These are phyloP conservation scores for Coturnix japonica DNA, from an alignment of 2,113 vertebrate genomes.

Conservation along the genomic window DNA sequence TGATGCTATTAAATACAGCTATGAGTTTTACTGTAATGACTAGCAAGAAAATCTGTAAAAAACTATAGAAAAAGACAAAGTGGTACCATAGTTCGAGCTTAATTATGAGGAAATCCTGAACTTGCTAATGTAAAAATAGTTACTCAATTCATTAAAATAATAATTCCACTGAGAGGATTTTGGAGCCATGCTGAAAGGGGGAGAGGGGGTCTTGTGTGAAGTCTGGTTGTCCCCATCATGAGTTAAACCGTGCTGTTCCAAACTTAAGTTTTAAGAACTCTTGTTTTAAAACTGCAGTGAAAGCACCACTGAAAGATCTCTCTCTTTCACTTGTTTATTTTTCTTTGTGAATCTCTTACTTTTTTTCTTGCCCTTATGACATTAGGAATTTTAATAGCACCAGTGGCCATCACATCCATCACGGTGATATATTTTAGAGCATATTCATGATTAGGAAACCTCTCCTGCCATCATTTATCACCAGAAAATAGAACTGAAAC, in stretches of 20 bases:
- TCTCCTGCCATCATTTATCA: conserved; percentile 53
- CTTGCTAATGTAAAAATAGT: not conserved
- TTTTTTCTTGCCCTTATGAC: not conserved
- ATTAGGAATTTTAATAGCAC: not conserved
- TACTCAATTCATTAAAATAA: not conserved
- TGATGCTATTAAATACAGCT: not conserved
- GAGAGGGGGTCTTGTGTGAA: not conserved
- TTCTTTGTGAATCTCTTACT: not conserved
- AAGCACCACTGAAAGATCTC: not conserved
- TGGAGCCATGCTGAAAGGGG: not conserved
- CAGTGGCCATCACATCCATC: not conserved
- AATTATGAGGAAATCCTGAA: not conserved
- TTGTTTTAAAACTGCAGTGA: not conserved
- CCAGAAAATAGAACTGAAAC: conserved; percentile 56
- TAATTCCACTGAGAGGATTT: not conserved
- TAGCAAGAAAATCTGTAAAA: not conserved
- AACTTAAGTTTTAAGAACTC: conserved; percentile 28
- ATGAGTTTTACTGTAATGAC: not conserved
- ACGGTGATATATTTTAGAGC: not conserved
- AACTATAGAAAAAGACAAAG: not conserved
- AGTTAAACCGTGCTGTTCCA: not conserved
- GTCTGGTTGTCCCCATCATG: accelerated
- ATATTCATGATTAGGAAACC: conserved; percentile 24
- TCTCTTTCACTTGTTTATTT: conserved; percentile 7
- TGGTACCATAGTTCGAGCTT: not conserved